Evolutionary conservation across 2,113 vertebrate genomes (phyloP), one percentile per base, ranked within the genome.

Genomic region (Onychorhynchus coronatus): DNA sequence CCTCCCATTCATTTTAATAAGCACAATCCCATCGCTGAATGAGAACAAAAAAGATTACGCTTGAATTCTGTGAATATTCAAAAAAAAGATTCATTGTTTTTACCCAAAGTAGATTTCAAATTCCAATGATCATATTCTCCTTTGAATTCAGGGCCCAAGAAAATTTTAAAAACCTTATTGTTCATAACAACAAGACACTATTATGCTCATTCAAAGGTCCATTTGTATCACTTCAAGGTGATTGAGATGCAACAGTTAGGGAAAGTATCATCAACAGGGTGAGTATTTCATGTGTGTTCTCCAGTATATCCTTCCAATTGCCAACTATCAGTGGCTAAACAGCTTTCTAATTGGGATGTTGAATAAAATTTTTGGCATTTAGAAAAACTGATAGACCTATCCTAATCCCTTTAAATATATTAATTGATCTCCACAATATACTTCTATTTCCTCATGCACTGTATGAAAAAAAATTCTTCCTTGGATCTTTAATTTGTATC

Each of bases 41-140:
- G 49, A 79, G 58, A 85, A 65, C 25, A 56, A 86, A 88, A 71
- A 52, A 49, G 31, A 39, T 86, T 79, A 31, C 14, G n/a, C 17
- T 83, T 83, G n/a, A 95, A 93, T 90, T 93, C 46, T 55, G 63
- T 68, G 71, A 58, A 70, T 83, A 85, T 79, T 93, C n/a, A n/a
- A 82, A 96, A 94, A 56, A 42, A 76, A 88, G 55, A 62, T 66
- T 85, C 13, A 27, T 81, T 61, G n/a, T 49, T 91, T 31, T 76
- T 83, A 76, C 20, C 15, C n/a, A 66, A 72, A 88, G 31, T 73
- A 70, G 56, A 70, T 81, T 80, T 75, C 11, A 14, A 79, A 90
- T 94, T 90, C 22, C 63, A 58, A 3, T 85, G 14, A n/a, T 85
- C 33, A 20, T 78, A 33, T 56, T 62, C 17, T 25, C 37, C 52